Conservation (phyloP, 92 coral and sea anemone species). For the Desmophyllum pertusum region DNA sequence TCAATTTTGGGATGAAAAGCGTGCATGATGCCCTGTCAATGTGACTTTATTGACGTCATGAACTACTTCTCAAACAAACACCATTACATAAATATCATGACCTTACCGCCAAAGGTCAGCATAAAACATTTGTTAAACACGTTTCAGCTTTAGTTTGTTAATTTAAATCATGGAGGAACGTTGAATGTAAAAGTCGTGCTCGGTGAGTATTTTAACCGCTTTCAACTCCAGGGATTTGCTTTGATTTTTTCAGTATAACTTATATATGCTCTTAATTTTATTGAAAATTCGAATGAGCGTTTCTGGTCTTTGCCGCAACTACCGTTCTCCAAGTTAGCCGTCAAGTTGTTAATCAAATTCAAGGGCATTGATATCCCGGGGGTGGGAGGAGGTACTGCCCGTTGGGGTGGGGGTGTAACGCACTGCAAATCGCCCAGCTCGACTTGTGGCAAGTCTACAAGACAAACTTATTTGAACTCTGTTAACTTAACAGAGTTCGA, state of each 20-base stretch:
- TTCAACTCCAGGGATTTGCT: too few relatives aligned
- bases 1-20: too few relatives aligned
- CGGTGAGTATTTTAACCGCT: not conserved
- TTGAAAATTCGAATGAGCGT: too few relatives aligned
- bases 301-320: too few relatives aligned
- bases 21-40: not conserved
- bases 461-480: too few relatives aligned
- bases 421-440: too few relatives aligned
- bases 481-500: too few relatives aligned
- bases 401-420: not conserved
- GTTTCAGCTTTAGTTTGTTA: not conserved
- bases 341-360: not conserved
- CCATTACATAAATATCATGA: not conserved
- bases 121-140: not conserved
- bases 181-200: not conserved
- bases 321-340: too few relatives aligned
- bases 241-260: not conserved
- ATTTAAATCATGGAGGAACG: not conserved
- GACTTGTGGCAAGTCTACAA: too few relatives aligned
- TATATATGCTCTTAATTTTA: too few relatives aligned
- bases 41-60: not conserved
- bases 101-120: not conserved
- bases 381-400: not conserved
- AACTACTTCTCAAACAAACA: not conserved
- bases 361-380: not conserved